These are phyloP conservation scores for Acromyrmex charruanus DNA, from an alignment of 1,140 invertebrate species.

Conservation along the genomic window DNA sequence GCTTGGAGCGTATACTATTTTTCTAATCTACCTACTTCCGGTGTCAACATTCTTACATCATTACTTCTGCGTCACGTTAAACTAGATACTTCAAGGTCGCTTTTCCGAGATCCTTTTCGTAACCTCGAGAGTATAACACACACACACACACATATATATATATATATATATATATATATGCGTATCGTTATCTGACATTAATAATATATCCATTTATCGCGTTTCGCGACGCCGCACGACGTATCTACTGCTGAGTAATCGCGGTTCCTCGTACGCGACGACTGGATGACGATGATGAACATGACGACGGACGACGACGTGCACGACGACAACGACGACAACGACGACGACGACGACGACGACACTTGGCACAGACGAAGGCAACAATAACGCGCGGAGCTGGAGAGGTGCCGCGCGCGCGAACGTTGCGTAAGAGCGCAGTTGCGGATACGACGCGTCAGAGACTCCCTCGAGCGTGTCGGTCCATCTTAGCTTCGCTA, in stretches of 20 bases:
- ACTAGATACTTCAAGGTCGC: not conserved
- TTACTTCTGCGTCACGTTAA: not conserved
- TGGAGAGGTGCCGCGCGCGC: conserved; percentile 66
- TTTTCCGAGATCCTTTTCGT: not conserved
- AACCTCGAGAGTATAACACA: not conserved
- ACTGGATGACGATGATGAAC: conserved; percentile 52
- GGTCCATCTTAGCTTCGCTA: conserved; percentile 69
- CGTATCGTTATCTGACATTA: conserved; percentile 38
- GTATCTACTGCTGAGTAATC: conserved; percentile 51
- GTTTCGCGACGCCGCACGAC: conserved; percentile 1
- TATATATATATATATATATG: no score
- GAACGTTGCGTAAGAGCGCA: conserved; percentile 70
- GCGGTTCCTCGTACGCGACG: conserved; percentile 45
- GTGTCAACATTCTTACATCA: not conserved
- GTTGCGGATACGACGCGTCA: conserved; percentile 78
- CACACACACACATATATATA: no score
- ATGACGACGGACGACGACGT: conserved; percentile 62
- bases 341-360: conserved; percentile 49
- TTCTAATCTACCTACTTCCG: not conserved
- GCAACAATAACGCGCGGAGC: conserved; percentile 73
- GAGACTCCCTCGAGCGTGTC: conserved; percentile 77
- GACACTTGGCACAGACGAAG: conserved; percentile 72
- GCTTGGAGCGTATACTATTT: not conserved
- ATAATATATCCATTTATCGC: conserved; percentile 55
- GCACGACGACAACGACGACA: no score